Percentiles rank a stretch among this genome's conserved stretches.
Conservation (phyloP, 2,888 invertebrate species). For the Lampropteryx suffumata region DNA sequence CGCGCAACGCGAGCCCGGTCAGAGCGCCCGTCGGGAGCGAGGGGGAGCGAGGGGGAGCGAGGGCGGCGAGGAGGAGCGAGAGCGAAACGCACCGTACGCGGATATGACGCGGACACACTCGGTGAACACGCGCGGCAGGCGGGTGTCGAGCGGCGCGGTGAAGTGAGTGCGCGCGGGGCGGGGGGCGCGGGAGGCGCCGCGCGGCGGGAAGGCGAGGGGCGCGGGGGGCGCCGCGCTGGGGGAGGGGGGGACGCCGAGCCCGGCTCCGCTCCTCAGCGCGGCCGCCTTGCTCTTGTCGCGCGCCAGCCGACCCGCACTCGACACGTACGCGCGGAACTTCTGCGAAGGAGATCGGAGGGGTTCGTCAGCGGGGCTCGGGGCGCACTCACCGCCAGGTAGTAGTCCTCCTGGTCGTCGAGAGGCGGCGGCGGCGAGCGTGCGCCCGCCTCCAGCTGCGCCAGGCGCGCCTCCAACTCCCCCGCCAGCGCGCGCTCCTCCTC, state of each 20-base stretch:
- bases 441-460: constrained; percentile 90
- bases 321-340: constrained; percentile 96
- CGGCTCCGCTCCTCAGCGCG: constrained; percentile 46
- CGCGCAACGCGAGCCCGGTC: background rate
- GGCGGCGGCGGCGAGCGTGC: constrained; percentile 88
- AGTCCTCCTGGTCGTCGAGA: constrained; percentile 96
- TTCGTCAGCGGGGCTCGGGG: too few relatives aligned
- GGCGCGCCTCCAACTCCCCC: constrained; percentile 70
- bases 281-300: constrained; percentile 82
- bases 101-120: constrained; percentile 96
- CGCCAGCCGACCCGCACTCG: constrained; percentile 94
- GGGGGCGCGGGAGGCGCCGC: constrained; percentile 72
- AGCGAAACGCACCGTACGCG: constrained; percentile 85
- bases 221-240: constrained; percentile 48
- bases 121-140: constrained; percentile 93
- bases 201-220: constrained; percentile 43
- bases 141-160: constrained; percentile 95
- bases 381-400: constrained; percentile 92
- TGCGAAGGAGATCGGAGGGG: constrained; percentile 54
- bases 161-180: constrained; percentile 87
- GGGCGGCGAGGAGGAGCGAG: too few relatives aligned
- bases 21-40: too few relatives aligned
- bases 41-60: background rate
- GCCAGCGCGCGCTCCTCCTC: constrained; percentile 35
- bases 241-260: constrained; percentile 47